Evolutionary conservation across 2,888 invertebrate species (phyloP).

Genomic region (Diploptera punctata): DNA sequence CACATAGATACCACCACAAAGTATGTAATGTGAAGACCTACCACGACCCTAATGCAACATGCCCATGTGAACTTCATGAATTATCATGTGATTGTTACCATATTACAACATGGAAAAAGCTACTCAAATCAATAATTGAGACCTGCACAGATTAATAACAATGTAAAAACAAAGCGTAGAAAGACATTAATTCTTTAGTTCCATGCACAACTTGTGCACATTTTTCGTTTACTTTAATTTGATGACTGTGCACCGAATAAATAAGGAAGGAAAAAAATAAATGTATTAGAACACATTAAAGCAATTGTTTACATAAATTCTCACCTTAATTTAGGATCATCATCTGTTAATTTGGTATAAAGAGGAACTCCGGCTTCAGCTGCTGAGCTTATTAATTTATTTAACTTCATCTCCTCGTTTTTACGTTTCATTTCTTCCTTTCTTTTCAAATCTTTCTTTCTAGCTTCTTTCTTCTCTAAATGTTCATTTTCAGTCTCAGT

Average conservation of each 20-base stretch:
- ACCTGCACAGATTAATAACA: too few species aligned
- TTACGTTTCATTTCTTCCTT: constrained; percentile 49
- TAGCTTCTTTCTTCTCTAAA: constrained; percentile 50
- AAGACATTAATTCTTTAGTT: not conserved
- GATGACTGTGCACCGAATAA: not conserved
- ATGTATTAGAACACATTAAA: not conserved
- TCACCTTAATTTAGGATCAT: constrained; percentile 65
- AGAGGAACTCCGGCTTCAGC: constrained; percentile 62
- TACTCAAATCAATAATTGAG: too few species aligned
- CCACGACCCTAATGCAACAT: too few species aligned
- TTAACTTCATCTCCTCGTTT: constrained; percentile 42
- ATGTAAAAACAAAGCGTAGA: not conserved
- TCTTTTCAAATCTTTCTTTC: constrained; percentile 44
- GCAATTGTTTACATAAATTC: not conserved
- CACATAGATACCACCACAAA: too few species aligned
- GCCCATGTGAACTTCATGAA: too few species aligned
- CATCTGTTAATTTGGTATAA: constrained; percentile 66
- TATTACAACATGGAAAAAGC: too few species aligned
- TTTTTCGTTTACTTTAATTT: not conserved
- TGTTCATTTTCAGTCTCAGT: constrained; percentile 40
- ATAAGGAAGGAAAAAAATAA: too few species aligned
- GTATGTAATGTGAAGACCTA: too few species aligned
- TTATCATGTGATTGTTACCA: not conserved
- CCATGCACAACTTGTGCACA: not conserved
- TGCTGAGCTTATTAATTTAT: constrained; percentile 57